Percentiles rank a stretch among this genome's conserved stretches.
Evolutionary conservation across 2,797 vertebrate species (phyloP).

Genomic region (Craterocephalus amniculus): DNA sequence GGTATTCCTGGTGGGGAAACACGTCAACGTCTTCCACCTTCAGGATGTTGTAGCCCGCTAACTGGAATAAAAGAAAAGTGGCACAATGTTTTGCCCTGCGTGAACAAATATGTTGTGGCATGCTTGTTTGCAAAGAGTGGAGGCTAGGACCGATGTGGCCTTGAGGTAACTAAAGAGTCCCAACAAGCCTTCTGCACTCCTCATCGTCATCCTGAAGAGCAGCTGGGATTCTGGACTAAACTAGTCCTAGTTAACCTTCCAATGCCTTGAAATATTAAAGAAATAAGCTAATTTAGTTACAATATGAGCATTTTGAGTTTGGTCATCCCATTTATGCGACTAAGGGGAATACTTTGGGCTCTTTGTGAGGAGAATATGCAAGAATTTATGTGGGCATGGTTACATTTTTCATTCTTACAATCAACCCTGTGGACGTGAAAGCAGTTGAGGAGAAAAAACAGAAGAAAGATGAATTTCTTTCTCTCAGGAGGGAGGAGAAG

Average conservation of each 20-base stretch:
- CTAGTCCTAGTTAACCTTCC: slow-evolving; percentile 19
- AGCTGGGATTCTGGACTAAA: slow-evolving; percentile 48
- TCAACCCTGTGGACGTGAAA: slow-evolving; percentile 56
- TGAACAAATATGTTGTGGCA: slow-evolving; percentile 58
- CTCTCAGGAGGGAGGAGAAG: slow-evolving; percentile 34
- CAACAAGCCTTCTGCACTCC: slow-evolving; percentile 45
- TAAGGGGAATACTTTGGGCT: slow-evolving; percentile 37
- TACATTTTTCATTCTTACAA: slow-evolving; percentile 65
- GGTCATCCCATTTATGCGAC: slow-evolving; percentile 68
- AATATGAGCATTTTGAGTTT: slow-evolving; percentile 37
- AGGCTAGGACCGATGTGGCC: slow-evolving; percentile 46
- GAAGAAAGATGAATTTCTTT: slow-evolving; percentile 50
- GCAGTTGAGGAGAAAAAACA: slow-evolving; percentile 43
- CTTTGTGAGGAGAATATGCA: slow-evolving; percentile 39
- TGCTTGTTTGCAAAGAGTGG: slow-evolving; percentile 41
- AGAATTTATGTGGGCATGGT: slow-evolving; percentile 35
- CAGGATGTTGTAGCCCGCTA: slow-evolving; percentile 44
- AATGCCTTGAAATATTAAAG: not conserved
- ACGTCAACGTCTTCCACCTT: slow-evolving; percentile 44
- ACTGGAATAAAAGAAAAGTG: slow-evolving; percentile 23
- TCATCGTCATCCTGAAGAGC: slow-evolving; percentile 37
- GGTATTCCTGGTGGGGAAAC: slow-evolving; percentile 48
- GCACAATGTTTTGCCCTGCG: slow-evolving; percentile 62
- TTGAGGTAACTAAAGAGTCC: slow-evolving; percentile 53
- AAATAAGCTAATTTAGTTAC: slow-evolving; percentile 25